Conservation (phyloP, 2,888 invertebrate species). For the Heterodera filipjevi region DNA sequence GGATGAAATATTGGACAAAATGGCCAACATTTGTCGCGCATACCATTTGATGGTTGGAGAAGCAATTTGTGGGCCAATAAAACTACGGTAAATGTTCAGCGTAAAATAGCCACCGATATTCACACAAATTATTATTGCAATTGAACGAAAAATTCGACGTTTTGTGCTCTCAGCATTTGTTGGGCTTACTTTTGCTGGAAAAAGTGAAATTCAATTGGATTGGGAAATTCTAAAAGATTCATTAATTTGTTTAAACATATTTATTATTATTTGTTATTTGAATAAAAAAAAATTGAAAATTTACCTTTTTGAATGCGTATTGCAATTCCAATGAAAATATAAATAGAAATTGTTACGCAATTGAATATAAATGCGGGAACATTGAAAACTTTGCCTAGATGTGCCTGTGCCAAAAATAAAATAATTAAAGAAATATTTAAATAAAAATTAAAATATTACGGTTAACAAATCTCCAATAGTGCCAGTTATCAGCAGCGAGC, state of each 20-base stretch:
- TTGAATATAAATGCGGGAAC: background rate
- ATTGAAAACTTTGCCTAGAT: background rate
- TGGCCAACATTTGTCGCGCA: background rate
- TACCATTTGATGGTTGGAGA: background rate
- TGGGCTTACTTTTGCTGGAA: background rate
- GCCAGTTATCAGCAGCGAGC: background rate
- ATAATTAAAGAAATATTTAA: background rate
- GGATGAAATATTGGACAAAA: background rate
- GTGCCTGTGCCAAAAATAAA: background rate
- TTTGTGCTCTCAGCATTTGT: background rate
- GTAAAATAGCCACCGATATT: background rate
- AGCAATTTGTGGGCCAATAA: background rate
- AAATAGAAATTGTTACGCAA: background rate
- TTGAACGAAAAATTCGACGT: background rate
- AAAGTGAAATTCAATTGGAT: no score
- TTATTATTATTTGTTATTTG: background rate
- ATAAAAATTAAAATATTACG: background rate
- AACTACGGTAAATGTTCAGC: background rate
- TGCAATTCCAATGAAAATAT: background rate
- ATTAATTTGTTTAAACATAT: no score
- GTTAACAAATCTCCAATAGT: background rate
- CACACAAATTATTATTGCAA: background rate
- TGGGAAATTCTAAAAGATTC: no score
- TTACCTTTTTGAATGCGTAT: background rate
- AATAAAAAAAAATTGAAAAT: background rate